Evolutionary conservation across 2,888 invertebrate genomes (phyloP), one percentile per base, ranked within the genome.

Genomic region (Allacma fusca): DNA sequence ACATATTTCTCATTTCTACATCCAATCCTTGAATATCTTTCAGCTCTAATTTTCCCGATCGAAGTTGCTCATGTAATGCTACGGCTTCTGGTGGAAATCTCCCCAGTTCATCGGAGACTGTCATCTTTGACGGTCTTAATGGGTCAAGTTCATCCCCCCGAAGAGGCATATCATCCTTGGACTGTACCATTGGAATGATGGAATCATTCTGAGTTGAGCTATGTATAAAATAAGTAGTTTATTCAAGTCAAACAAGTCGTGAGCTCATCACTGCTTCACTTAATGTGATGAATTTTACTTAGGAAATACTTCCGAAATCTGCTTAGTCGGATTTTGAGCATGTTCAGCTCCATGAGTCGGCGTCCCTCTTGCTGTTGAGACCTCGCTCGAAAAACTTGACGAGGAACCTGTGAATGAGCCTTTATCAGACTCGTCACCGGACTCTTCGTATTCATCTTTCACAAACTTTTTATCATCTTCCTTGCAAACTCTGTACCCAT

Each of bases 401-500:
- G 4, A 12, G 23, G 40, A 43, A 23, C 2, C 43, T 13, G 21
- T 4, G 1, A 29, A 29, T 62, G 73, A 72, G n/a, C n/a, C 24
- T 9, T 44, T 44, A 9, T 67, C 75, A 19, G 67, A 67, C 1
- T 43, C 65, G 13, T 9, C n/a, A 13, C 21, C 9, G 19, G 50
- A 40, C 24, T 75, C 67, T 23, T 68, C 57, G n/a, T 24, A 75
- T 19, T 75, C 75, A 68, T 75, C 75, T 40, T 44, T 50, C 1
- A 75, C 29, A 26, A 26, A 75, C 40, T 75, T 75, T 19, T 19
- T 24, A 0, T 75, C 67, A 16, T 67, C 75, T 7, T 44, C 75
- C 40, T 23, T 67, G 26, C 75, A 75, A 23, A 75, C 28, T 21
- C 13, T 29, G 68, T 34, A 40, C 12, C 19, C 65, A 5, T 57